Percentiles rank a stretch among this genome's conserved stretches.
Conservation (phyloP, 2,113 vertebrate species). For the Colaptes auratus region DNA sequence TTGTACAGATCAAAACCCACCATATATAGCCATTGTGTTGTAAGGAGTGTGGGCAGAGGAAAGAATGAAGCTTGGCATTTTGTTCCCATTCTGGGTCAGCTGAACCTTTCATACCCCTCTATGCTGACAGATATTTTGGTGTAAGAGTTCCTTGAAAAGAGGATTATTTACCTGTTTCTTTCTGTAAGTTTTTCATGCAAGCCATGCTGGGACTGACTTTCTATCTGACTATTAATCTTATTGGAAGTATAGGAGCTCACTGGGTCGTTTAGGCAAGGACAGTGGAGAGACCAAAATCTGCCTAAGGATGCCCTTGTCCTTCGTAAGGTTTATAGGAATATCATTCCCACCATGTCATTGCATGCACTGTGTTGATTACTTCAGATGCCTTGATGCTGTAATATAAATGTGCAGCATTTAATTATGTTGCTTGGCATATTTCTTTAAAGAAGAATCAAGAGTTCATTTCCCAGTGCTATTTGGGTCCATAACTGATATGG, state of each 20-base stretch:
- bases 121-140: neutral
- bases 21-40: neutral
- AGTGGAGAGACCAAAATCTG: neutral
- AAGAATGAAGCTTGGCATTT: neutral
- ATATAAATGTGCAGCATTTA: neutral
- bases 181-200: neutral
- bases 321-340: fast-evolving
- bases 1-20: neutral
- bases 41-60: neutral
- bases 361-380: neutral
- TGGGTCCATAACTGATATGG: slow-evolving; percentile 10
- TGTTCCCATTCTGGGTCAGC: neutral
- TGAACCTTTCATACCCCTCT: neutral
- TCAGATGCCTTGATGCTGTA: neutral
- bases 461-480: slow-evolving; percentile 56
- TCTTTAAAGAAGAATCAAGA: slow-evolving; percentile 6
- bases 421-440: slow-evolving; percentile 25
- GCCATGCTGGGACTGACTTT: neutral
- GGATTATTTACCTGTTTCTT: neutral
- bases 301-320: fast-evolving
- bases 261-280: neutral
- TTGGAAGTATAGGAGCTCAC: neutral
- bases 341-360: neutral
- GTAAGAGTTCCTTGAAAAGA: neutral
- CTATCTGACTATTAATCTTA: neutral